Conservation (phyloP, 37 sponge, comb jelly and placozoan species). For the Haliclona indistincta region DNA sequence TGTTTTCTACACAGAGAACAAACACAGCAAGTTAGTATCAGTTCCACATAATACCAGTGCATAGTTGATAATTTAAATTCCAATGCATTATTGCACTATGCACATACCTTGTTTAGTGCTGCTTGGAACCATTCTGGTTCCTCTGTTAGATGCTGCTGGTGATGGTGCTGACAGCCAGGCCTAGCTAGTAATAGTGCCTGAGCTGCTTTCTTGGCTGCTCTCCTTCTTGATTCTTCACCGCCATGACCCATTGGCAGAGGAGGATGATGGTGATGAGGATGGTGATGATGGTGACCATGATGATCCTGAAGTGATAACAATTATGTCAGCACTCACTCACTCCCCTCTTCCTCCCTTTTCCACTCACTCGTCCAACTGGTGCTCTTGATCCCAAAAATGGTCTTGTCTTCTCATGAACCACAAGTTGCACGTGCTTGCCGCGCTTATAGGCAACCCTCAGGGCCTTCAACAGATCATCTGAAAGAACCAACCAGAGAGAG, state of each 20-base stretch:
- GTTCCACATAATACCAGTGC: too few relatives aligned
- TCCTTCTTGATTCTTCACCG: background rate
- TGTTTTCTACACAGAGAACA: too few relatives aligned
- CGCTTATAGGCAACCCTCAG: too few relatives aligned
- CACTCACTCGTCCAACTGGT: too few relatives aligned
- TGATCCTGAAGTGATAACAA: background rate
- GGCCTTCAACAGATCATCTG: background rate
- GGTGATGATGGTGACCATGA: background rate
- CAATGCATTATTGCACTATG: too few relatives aligned
- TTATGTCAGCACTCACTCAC: too few relatives aligned
- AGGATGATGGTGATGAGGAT: background rate
- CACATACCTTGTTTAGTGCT: conserved; percentile 5
- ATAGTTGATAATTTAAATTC: too few relatives aligned
- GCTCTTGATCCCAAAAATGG: too few relatives aligned
- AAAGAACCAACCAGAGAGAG: background rate
- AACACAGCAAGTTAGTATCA: too few relatives aligned
- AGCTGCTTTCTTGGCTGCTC: background rate
- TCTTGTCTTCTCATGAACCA: too few relatives aligned
- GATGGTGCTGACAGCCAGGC: background rate
- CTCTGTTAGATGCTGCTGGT: background rate
- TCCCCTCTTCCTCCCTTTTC: too few relatives aligned
- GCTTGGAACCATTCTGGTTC: conserved; percentile 16
- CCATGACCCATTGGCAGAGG: background rate
- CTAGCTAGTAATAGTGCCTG: background rate
- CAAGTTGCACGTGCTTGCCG: too few relatives aligned